Conservation (phyloP, 2,888 invertebrate species). For the Phengaris alcon region DNA sequence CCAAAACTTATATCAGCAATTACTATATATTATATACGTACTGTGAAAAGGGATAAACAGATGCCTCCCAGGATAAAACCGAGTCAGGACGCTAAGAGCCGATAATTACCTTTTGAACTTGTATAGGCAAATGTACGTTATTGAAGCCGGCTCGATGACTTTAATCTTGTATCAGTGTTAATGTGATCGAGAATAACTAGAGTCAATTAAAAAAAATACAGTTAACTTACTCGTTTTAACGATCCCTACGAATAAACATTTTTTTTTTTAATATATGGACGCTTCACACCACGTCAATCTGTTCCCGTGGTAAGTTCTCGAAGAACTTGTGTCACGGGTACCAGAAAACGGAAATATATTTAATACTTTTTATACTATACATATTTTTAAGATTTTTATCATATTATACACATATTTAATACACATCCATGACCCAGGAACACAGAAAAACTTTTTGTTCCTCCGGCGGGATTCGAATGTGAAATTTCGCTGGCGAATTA, state of each 20-base stretch:
- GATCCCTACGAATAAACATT: neutral
- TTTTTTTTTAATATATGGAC: neutral
- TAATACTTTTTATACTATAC: no score
- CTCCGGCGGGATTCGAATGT: no score
- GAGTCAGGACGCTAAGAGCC: slow-evolving; percentile 37
- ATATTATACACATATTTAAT: no score
- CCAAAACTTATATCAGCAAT: slow-evolving; percentile 54
- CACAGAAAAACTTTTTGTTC: no score
- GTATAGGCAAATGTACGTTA: slow-evolving; percentile 41
- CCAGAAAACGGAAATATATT: no score
- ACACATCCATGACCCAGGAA: no score
- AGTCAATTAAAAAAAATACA: slow-evolving; percentile 3
- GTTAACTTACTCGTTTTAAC: neutral
- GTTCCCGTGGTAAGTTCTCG: no score
- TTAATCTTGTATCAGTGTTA: slow-evolving; percentile 38
- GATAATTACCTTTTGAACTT: slow-evolving; percentile 43
- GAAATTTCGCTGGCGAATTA: slow-evolving; percentile 13
- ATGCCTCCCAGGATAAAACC: slow-evolving; percentile 55
- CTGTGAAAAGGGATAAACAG: slow-evolving; percentile 50
- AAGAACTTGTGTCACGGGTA: no score
- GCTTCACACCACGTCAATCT: no score
- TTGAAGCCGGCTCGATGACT: slow-evolving; percentile 32
- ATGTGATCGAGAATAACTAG: slow-evolving; percentile 31
- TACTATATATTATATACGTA: slow-evolving; percentile 48
- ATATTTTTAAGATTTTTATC: no score